Evolutionary conservation across 2,888 invertebrate species (phyloP).

Genomic region (Agrypnus murinus): DNA sequence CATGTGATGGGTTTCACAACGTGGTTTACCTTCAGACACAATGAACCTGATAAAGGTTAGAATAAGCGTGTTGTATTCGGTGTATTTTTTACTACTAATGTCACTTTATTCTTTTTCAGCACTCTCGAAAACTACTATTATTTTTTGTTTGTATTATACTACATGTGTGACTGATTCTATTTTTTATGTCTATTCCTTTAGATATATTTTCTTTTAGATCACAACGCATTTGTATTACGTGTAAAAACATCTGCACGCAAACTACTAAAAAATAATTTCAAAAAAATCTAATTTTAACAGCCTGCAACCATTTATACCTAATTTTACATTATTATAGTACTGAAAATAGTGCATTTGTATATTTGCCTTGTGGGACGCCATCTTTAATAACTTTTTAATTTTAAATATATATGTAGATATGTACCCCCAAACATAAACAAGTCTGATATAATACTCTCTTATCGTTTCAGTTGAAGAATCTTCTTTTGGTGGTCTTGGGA

Average conservation of each 20-base stretch:
- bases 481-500: constrained; percentile 62
- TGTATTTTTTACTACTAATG: constrained; percentile 35
- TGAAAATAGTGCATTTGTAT: constrained; percentile 24
- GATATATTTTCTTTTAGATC: constrained; percentile 5
- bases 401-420: background rate
- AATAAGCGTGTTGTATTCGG: constrained; percentile 38
- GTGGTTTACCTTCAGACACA: constrained; percentile 73
- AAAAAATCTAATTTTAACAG: background rate
- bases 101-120: constrained; percentile 44
- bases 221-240: constrained; percentile 16
- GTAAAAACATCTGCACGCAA: constrained; percentile 21
- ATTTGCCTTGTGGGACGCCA: constrained; percentile 24
- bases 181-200: constrained; percentile 16
- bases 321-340: constrained; percentile 1
- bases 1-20: constrained; percentile 73
- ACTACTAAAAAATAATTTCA: background rate
- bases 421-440: background rate
- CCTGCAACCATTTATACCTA: constrained; percentile 22
- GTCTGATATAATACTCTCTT: constrained; percentile 21
- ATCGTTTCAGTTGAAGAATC: constrained; percentile 68
- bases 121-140: constrained; percentile 30
- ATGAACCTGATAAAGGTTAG: constrained; percentile 73
- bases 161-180: constrained; percentile 22
- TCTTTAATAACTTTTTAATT: background rate
- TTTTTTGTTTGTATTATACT: constrained; percentile 34